phyloP scores from a whole-genome alignment of 2,888 invertebrate genomes.

The Hedychridium roseum region DNA sequence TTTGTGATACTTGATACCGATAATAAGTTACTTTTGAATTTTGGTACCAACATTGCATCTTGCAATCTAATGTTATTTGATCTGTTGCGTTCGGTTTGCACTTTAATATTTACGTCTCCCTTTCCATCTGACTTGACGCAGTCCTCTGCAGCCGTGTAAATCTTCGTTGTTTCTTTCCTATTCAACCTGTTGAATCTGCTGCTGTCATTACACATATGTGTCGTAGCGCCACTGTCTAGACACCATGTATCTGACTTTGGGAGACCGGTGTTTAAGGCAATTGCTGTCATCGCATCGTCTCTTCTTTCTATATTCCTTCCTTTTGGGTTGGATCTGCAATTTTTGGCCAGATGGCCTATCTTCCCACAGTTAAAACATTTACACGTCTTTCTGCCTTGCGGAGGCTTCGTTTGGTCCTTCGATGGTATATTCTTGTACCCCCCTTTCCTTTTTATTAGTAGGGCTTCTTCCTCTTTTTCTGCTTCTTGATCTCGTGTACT shows the following conservation, averaged over 20 bases:
- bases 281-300: too few relatives aligned
- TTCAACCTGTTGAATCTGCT: background rate
- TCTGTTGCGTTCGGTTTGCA: background rate
- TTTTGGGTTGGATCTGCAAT: too few relatives aligned
- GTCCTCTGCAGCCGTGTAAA: slow-evolving; percentile 7
- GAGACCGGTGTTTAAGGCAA: too few relatives aligned
- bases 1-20: slow-evolving; percentile 39
- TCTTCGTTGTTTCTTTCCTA: background rate
- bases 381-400: too few relatives aligned
- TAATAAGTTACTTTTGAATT: slow-evolving; percentile 37
- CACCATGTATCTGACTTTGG: slow-evolving; percentile 5
- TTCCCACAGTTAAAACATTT: too few relatives aligned
- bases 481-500: background rate
- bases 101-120: slow-evolving; percentile 10
- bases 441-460: background rate
- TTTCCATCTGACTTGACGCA: background rate
- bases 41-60: slow-evolving; percentile 39
- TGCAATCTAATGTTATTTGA: slow-evolving; percentile 21
- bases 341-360: too few relatives aligned
- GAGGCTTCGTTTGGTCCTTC: too few relatives aligned
- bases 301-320: too few relatives aligned
- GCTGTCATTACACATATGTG: slow-evolving; percentile 11
- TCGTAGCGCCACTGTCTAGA: slow-evolving; percentile 13
- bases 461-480: background rate
- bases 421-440: background rate